Evolutionary conservation across 2,888 invertebrate species (phyloP).

Genomic region (Noctua pronuba): DNA sequence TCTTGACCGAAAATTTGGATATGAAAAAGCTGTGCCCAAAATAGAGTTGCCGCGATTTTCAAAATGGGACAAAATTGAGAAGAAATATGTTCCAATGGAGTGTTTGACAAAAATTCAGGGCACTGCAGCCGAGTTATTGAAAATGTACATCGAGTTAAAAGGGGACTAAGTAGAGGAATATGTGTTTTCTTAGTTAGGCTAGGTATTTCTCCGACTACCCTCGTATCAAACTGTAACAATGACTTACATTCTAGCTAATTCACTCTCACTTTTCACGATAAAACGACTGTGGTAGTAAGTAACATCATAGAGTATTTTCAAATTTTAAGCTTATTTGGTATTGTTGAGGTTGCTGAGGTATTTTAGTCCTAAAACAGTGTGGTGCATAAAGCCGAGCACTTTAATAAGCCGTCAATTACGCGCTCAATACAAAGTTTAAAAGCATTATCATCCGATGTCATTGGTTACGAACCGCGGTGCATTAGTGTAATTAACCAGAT

Average conservation of each 20-base stretch:
- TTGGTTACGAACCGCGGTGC: slow-evolving; percentile 72
- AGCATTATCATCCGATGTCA: slow-evolving; percentile 79
- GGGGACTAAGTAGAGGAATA: not conserved
- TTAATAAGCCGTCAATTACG: slow-evolving; percentile 77
- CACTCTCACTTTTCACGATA: not conserved
- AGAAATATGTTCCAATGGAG: not conserved
- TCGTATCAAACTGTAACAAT: not conserved
- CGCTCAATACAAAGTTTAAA: slow-evolving; percentile 78
- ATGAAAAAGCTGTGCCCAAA: not conserved
- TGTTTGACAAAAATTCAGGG: not conserved
- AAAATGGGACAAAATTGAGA: not conserved
- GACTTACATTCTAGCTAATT: not conserved
- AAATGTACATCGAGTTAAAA: not conserved
- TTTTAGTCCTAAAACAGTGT: slow-evolving; percentile 8
- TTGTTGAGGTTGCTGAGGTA: not conserved
- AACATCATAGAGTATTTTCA: not conserved
- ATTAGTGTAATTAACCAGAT: slow-evolving; percentile 77
- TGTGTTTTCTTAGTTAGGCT: not conserved
- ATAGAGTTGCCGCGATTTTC: not conserved
- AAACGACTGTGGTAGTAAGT: not conserved
- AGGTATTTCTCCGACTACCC: not conserved
- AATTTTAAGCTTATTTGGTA: not conserved
- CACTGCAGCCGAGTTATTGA: not conserved
- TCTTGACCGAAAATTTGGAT: not conserved
- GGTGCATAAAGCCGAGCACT: slow-evolving; percentile 55